These are phyloP conservation scores for Pristiophorus japonicus DNA, from an alignment of 2,113 vertebrate genomes.

Conservation along the genomic window DNA sequence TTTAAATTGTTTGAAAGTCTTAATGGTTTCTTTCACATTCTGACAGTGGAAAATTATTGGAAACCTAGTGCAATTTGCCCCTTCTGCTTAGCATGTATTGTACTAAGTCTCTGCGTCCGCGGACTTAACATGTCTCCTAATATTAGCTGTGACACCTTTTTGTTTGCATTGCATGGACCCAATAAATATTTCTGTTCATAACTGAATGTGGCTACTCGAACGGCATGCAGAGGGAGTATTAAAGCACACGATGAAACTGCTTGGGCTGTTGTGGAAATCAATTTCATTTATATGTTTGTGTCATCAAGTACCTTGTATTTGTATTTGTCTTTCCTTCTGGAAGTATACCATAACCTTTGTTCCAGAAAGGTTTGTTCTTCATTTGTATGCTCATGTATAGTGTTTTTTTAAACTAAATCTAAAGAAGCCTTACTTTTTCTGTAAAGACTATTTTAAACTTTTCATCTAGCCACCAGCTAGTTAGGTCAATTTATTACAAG, in stretches of 20 bases:
- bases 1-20: neutral
- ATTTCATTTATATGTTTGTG: neutral
- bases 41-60: slow-evolving; percentile 17
- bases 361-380: neutral
- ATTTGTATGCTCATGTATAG: neutral
- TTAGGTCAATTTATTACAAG: neutral
- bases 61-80: neutral
- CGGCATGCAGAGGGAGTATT: neutral
- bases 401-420: neutral
- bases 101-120: neutral
- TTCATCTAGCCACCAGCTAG: neutral
- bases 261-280: neutral
- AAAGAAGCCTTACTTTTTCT: neutral
- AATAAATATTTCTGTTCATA: neutral
- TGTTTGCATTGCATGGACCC: slow-evolving; percentile 20
- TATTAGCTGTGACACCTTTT: neutral
- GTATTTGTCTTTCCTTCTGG: neutral
- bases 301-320: neutral
- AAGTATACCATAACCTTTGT: neutral
- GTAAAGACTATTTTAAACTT: neutral
- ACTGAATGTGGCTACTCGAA: neutral
- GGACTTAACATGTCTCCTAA: neutral
- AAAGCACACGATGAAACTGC: neutral
- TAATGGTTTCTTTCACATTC: neutral
- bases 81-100: slow-evolving; percentile 40